Base-by-base conservation (phyloP, 2,797 vertebrate genomes). In the Neosilurus mollespiculum region DNA sequence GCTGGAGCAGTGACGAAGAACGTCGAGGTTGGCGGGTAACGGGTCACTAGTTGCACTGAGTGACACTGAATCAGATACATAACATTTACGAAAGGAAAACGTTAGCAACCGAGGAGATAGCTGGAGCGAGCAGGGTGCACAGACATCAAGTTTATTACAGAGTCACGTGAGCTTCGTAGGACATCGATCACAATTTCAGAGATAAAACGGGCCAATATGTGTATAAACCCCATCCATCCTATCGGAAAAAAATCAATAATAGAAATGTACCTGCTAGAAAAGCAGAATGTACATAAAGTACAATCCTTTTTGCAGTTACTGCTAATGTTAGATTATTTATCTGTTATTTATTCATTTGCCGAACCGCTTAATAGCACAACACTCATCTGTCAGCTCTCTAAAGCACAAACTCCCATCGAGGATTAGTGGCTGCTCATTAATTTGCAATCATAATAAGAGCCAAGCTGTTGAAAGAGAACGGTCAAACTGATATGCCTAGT, bases 51-150 rank as follows among this genome's bases (percentile, higher is more conserved):
- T 30, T 56, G 67, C 49, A 37, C 49, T 56, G 77, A 80, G 69
- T 58, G 78, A 80, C 75, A 56, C 77, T 64, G 64, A 64, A 81
- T 78, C 82, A 65, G 78, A 83, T 78, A 59, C 61, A 53, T 62
- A 43, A 5, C 43, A 83, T 83, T 83, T 80, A 65, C 53, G 78
- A 84, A 34, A 71, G 82, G 72, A 83, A 72, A 79, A 72, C 56
- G 75, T 77, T 62, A 81, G 71, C 65, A 54, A 58, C 26, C 1
- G 56, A 64, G 24, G 20, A 81, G 71, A 81, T 84, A 84, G 64
- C 72, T 2, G 2, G 54, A 81, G 37, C 51, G 11, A 30, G 22
- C n/a, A 22, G 83, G 37, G 43, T 70, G 22, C 53, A 79, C 43
- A 51, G 51, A 54, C 54, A 51, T 51, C 62, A 51, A 43, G 53